Evolutionary conservation across 2,113 vertebrate genomes (phyloP).

Genomic region (Galemys pyrenaicus): DNA sequence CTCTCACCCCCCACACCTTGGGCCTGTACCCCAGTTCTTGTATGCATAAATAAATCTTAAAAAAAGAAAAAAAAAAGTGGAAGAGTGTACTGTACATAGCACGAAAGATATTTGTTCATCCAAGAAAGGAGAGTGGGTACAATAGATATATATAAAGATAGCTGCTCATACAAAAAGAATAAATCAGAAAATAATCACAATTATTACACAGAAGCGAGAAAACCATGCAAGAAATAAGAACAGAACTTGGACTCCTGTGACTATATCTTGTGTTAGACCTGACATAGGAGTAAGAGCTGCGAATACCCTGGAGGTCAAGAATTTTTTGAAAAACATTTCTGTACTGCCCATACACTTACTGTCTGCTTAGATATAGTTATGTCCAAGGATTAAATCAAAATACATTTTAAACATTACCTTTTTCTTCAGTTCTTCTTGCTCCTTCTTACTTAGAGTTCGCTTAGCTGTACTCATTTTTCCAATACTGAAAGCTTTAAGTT

Average conservation of each 20-base stretch:
- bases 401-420: constrained; percentile 87
- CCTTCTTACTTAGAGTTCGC: constrained; percentile 97
- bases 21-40: too few relatives aligned
- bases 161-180: not conserved
- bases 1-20: too few relatives aligned
- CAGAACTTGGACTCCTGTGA: not conserved
- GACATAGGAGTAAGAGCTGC: not conserved
- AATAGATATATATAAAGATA: not conserved
- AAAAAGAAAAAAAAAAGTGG: not conserved
- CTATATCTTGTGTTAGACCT: not conserved
- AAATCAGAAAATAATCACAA: constrained; percentile 28
- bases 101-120: not conserved
- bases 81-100: not conserved
- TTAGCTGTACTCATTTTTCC: constrained; percentile 98
- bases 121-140: not conserved
- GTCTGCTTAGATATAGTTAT: not conserved
- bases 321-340: not conserved
- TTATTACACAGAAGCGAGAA: not conserved
- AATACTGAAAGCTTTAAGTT: constrained; percentile 97
- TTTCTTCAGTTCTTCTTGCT: constrained; percentile 98
- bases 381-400: constrained; percentile 9
- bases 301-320: not conserved
- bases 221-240: not conserved
- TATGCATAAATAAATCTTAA: too few relatives aligned
- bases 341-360: not conserved